Percentiles rank a stretch among this genome's conserved stretches.
Evolutionary conservation across 1,140 invertebrate genomes (phyloP).

Genomic region (Xylocopa sonorina): DNA sequence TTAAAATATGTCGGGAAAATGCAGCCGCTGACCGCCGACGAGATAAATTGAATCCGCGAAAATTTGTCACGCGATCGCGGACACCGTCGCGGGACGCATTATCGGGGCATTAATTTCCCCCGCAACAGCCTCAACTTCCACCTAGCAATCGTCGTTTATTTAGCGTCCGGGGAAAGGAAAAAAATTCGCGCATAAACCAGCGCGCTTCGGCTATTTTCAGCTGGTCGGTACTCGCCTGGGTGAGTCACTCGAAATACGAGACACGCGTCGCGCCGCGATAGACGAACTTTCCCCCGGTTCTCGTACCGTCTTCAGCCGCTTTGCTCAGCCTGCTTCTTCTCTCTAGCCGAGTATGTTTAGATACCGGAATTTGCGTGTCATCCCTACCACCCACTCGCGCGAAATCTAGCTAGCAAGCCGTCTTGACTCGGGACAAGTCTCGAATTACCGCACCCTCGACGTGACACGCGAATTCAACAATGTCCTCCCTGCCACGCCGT

Average conservation of each 20-base stretch:
- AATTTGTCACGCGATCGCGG: conserved; percentile 7
- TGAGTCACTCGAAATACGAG: conserved; percentile 62
- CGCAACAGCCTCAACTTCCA: background rate
- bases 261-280: conserved; percentile 27
- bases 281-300: conserved; percentile 36
- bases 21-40: too few relatives aligned
- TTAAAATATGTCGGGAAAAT: background rate
- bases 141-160: background rate
- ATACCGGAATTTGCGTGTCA: conserved; percentile 72
- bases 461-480: conserved; percentile 20
- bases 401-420: conserved; percentile 55
- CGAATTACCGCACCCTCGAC: conserved; percentile 67
- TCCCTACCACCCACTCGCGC: conserved; percentile 44
- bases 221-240: background rate
- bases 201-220: conserved; percentile 23
- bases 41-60: background rate
- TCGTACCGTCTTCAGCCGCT: background rate
- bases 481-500: background rate
- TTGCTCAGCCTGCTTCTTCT: background rate
- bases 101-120: background rate
- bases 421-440: conserved; percentile 62
- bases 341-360: conserved; percentile 72
- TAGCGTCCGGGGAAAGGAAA: background rate
- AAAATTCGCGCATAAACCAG: conserved; percentile 6
- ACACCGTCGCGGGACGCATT: background rate